A percentile compares a stretch with the other conserved stretches of the same genome.
Evolutionary conservation across 2,113 vertebrate genomes (phyloP).

Genomic region (Otocyon megalotis): DNA sequence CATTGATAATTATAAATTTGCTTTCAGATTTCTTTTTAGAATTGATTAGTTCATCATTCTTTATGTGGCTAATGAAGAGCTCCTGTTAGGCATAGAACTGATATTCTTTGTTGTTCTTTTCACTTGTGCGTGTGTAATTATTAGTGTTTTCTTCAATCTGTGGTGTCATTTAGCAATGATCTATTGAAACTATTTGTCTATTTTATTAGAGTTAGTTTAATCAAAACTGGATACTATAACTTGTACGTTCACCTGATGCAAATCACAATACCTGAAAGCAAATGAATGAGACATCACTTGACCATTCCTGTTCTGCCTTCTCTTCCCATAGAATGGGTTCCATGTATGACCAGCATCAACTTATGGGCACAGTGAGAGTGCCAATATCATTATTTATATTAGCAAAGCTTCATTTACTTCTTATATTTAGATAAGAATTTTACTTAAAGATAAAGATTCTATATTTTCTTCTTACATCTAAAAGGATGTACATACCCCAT

Average conservation of each 20-base stretch:
- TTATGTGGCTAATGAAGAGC: not conserved
- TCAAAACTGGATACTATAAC: not conserved
- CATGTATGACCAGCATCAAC: not conserved
- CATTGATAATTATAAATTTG: not conserved
- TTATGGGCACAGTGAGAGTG: not conserved
- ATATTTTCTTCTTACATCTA: not conserved
- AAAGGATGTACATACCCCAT: not conserved
- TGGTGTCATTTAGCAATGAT: not conserved
- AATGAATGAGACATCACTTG: not conserved
- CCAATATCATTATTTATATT: not conserved
- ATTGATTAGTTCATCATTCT: not conserved
- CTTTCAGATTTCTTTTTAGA: not conserved
- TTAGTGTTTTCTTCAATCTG: not conserved
- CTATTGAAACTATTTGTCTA: not conserved
- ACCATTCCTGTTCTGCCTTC: fast-evolving
- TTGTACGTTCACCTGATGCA: not conserved
- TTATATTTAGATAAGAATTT: not conserved
- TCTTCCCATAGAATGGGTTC: not conserved
- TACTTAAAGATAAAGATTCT: not conserved
- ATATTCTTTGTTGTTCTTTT: not conserved
- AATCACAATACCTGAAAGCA: not conserved
- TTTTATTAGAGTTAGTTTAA: not conserved
- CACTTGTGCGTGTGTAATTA: not conserved
- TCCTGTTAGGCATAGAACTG: not conserved
- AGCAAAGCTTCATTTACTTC: not conserved